Conservation (phyloP, 2,888 invertebrate species). For the Masnerella sp. region DNA sequence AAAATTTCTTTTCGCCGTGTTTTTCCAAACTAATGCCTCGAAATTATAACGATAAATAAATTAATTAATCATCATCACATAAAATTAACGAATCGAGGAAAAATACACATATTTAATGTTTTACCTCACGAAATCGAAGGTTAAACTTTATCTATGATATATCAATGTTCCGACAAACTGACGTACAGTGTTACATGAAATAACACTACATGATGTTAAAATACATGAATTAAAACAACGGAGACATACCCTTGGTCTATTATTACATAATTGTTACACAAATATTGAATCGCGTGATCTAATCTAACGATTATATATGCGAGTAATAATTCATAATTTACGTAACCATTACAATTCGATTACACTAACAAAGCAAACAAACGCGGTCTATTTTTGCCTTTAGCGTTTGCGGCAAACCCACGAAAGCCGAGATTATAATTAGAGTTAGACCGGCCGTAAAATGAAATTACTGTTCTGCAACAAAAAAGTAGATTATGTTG, state of each 20-base stretch:
- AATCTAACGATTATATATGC: constrained; percentile 1
- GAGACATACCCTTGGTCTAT: background rate
- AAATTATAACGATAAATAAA: too few species aligned
- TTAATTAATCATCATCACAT: too few species aligned
- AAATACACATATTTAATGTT: too few species aligned
- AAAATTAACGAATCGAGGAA: too few species aligned
- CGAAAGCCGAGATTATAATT: constrained; percentile 1
- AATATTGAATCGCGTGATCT: background rate
- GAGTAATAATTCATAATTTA: constrained; percentile 6
- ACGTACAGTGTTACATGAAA: too few species aligned
- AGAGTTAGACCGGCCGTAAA: background rate
- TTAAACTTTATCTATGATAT: too few species aligned
- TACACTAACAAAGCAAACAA: background rate
- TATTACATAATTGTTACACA: background rate
- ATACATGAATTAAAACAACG: background rate
- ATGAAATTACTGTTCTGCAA: background rate
- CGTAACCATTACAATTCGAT: background rate
- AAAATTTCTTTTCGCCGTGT: too few species aligned
- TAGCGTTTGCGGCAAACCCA: background rate
- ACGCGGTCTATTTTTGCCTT: background rate
- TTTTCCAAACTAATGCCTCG: too few species aligned
- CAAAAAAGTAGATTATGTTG: background rate
- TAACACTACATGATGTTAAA: background rate
- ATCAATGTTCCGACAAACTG: too few species aligned
- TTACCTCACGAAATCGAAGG: too few species aligned